Base-by-base conservation (phyloP, 2,113 vertebrate species). In the Dasyprocta punctata region DNA sequence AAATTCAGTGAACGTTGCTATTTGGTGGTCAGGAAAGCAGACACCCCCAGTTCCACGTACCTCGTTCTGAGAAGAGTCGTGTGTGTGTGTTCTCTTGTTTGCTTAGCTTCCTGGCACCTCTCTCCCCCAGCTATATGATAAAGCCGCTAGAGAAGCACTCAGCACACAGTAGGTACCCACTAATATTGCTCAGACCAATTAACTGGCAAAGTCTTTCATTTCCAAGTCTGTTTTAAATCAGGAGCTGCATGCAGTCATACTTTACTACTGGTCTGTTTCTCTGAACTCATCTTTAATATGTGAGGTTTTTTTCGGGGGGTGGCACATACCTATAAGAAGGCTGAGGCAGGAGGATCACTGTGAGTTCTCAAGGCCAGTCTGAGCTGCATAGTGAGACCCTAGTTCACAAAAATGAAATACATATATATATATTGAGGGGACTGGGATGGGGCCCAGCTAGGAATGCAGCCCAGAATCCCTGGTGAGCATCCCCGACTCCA, bases 231-330 rank as follows among this genome's bases (percentile, higher is more conserved):
- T n/a, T 44, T 80, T 26, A 49, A n/a, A 58, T 17, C 24, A 19
- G 24, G 30, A 0, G 22, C 3, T 4, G 1, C 0, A 1, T 26
- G 5, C 0, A 1, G 47, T 10, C 10, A 11, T 3, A 7, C 13
- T 2, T 12, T 13, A 4, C 2, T 0, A 10, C 3, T 26, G 2
- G 28, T 17, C 30, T 73, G 61, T 20, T 22, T 10, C 1, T 41
- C 4, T 3, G 33, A 14, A 36, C 9, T 82, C 67, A 17, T 5
- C 28, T 7, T 36, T 26, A 36, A 22, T 24, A 47, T 36, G 6
- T 9, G 2, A 38, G 38, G 4, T 90, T 58, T 30, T 1, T 36
- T n/a, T n/a, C n/a, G n/a, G 41, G 71, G 38, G 3, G 4, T 12
- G 22, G 38, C 38, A 12, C 71, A 75, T 22, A 13, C 71, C 38